Evolutionary conservation across 2,797 vertebrate genomes (phyloP).

Genomic region (Rhinoraja longicauda): DNA sequence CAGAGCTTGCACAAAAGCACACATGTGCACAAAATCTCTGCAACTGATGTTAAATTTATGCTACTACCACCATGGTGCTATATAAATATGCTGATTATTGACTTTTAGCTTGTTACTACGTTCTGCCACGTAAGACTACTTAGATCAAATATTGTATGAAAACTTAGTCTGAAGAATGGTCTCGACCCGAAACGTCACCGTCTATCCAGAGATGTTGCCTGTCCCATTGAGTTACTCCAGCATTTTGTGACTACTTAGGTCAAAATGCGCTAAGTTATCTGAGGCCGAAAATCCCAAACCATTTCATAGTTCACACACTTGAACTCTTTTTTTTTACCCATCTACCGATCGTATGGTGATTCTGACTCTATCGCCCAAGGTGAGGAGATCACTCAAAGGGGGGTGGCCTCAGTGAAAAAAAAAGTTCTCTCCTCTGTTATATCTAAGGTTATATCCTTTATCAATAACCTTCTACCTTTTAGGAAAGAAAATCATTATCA

Average conservation of each 20-base stretch:
- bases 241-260: background rate
- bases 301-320: background rate
- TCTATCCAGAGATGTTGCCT: too few relatives aligned
- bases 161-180: too few relatives aligned
- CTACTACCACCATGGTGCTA: background rate
- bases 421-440: background rate
- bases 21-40: background rate
- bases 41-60: background rate
- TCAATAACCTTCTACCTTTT: conserved; percentile 27
- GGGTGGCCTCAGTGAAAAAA: too few relatives aligned
- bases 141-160: too few relatives aligned
- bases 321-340: background rate
- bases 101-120: background rate
- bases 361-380: background rate
- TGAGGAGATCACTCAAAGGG: background rate
- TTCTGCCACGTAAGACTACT: too few relatives aligned
- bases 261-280: background rate
- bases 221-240: too few relatives aligned
- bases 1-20: background rate
- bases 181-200: too few relatives aligned
- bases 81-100: background rate
- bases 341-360: background rate
- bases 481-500: conserved; percentile 33
- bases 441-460: conserved; percentile 24
- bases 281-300: background rate